These are phyloP conservation scores for Ophiothrix spiculata DNA, from an alignment of 35 echinoderm and acorn worm genomes.

Conservation along the genomic window DNA sequence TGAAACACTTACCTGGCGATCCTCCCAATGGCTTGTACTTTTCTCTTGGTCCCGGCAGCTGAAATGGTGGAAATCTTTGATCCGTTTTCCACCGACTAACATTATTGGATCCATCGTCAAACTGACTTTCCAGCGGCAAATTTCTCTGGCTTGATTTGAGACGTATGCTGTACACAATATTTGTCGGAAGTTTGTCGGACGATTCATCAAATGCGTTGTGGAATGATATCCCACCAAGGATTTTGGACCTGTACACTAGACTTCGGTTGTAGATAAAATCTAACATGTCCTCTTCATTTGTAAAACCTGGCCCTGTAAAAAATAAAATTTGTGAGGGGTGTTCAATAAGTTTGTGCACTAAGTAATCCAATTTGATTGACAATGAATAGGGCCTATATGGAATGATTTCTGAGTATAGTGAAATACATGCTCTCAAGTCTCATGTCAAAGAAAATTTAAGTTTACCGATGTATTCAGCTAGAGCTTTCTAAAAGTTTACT, in stretches of 20 bases:
- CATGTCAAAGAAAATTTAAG: too few relatives aligned
- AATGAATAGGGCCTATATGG: too few relatives aligned
- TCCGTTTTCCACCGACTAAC: constrained; percentile 78
- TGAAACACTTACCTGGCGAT: constrained; percentile 72
- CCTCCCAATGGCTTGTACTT: constrained; percentile 52
- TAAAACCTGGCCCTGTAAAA: constrained; percentile 58
- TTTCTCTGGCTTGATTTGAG: constrained; percentile 76
- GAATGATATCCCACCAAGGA: constrained; percentile 81
- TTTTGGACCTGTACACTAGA: not conserved
- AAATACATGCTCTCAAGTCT: too few relatives aligned
- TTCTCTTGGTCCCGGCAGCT: constrained; percentile 53
- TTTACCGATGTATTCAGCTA: too few relatives aligned
- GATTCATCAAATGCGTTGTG: constrained; percentile 49
- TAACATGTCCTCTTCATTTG: constrained; percentile 66
- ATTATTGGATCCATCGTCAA: not conserved
- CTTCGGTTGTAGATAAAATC: constrained; percentile 26
- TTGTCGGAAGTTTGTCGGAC: constrained; percentile 17
- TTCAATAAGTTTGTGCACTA: too few relatives aligned
- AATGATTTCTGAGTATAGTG: too few relatives aligned
- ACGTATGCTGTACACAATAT: constrained; percentile 77
- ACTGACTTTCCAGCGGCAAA: not conserved
- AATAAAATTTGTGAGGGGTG: too few relatives aligned
- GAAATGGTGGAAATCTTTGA: constrained; percentile 41
- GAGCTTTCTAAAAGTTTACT: too few relatives aligned
- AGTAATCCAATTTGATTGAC: too few relatives aligned